Percentiles rank a stretch among this genome's conserved stretches.
Conservation (phyloP, 2,888 invertebrate genomes). For the Thalpophila matura region DNA sequence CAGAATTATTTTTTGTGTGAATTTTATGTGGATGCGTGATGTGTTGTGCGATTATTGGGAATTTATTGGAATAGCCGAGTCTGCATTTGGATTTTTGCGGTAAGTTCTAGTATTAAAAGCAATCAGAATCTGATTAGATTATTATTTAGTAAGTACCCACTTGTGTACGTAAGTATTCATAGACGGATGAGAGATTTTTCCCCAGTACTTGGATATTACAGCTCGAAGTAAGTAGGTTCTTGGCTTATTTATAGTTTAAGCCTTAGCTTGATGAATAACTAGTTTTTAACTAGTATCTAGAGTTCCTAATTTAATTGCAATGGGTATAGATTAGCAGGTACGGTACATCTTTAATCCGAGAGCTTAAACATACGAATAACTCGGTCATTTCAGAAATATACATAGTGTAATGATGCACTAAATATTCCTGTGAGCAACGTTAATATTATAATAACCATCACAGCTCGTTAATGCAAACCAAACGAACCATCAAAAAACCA, state of each 20-base stretch:
- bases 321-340: too few relatives aligned
- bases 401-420: not conserved
- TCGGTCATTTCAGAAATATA: not conserved
- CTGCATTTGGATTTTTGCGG: conserved; percentile 51
- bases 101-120: conserved; percentile 61
- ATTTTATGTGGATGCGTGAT: conserved; percentile 73
- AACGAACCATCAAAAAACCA: conserved; percentile 60
- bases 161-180: conserved; percentile 1
- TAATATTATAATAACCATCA: conserved; percentile 13
- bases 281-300: too few relatives aligned
- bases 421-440: not conserved
- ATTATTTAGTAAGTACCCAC: not conserved
- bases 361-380: not conserved
- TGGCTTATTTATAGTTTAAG: too few relatives aligned
- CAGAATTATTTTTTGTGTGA: conserved; percentile 72
- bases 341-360: not conserved
- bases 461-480: conserved; percentile 24
- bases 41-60: conserved; percentile 71
- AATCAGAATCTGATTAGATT: conserved; percentile 26
- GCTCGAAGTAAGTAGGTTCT: too few relatives aligned
- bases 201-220: too few relatives aligned
- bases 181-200: too few relatives aligned
- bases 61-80: conserved; percentile 68
- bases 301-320: not conserved
- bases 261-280: too few relatives aligned